Evolutionary conservation across 2,888 invertebrate species (phyloP).

Genomic region (Euphydryas editha): DNA sequence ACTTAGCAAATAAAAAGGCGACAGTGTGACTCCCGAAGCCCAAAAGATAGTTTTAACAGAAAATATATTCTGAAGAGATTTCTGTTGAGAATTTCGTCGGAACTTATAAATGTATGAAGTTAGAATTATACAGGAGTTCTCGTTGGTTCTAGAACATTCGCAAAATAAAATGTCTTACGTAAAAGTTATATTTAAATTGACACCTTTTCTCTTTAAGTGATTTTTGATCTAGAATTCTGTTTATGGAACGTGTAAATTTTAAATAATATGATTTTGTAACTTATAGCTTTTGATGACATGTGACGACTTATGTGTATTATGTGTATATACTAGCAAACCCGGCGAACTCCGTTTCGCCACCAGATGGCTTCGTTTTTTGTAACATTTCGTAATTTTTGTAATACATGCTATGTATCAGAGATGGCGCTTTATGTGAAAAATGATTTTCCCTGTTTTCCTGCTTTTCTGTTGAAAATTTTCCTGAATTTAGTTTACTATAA

Average conservation of each 20-base stretch:
- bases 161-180: not conserved
- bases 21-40: conserved; percentile 1
- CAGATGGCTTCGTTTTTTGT: too few species aligned
- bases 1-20: conserved; percentile 14
- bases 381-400: too few species aligned
- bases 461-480: too few species aligned
- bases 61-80: conserved; percentile 14
- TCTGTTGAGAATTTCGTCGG: conserved; percentile 10
- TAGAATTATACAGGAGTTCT: conserved; percentile 2
- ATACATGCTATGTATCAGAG: too few species aligned
- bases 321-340: too few species aligned
- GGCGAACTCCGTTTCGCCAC: too few species aligned
- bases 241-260: not conserved
- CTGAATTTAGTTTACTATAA: too few species aligned
- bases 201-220: not conserved
- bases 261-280: too few species aligned
- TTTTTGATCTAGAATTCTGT: not conserved
- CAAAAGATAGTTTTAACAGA: conserved; percentile 10
- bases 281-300: too few species aligned
- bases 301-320: too few species aligned
- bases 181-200: not conserved
- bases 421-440: too few species aligned
- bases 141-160: not conserved
- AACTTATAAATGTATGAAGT: conserved; percentile 12
- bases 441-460: too few species aligned